phyloP scores from a whole-genome alignment of 2,113 vertebrate species.

The Poecilia latipinna region DNA sequence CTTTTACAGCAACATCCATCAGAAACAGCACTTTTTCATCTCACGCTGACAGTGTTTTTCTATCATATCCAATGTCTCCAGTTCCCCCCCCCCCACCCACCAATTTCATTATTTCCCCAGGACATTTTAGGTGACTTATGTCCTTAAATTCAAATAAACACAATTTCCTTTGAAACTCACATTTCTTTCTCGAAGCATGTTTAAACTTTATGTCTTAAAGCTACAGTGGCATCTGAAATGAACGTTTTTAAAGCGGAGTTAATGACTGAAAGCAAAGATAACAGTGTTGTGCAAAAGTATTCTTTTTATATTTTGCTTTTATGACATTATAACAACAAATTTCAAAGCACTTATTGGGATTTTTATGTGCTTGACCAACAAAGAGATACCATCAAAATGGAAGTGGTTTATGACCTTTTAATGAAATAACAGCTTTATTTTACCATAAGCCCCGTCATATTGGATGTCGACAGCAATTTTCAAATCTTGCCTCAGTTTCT shows the following conservation, averaged over 20 bases:
- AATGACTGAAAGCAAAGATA: slow-evolving; percentile 39
- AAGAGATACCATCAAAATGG: neutral
- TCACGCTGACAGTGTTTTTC: slow-evolving; percentile 6
- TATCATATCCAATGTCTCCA: neutral
- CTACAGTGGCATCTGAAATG: slow-evolving; percentile 17
- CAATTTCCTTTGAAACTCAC: neutral
- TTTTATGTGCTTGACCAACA: neutral
- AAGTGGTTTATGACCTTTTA: neutral
- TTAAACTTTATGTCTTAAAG: slow-evolving; percentile 9
- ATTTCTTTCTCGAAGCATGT: slow-evolving; percentile 25
- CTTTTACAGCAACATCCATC: slow-evolving; percentile 42
- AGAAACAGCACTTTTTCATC: neutral
- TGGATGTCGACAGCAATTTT: too few relatives aligned
- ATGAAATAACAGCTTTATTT: too few relatives aligned
- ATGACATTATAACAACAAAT: neutral
- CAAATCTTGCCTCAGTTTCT: too few relatives aligned
- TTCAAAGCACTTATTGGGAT: neutral
- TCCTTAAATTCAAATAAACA: slow-evolving; percentile 22
- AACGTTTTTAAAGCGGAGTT: slow-evolving; percentile 43
- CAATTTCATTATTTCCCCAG: slow-evolving; percentile 11
- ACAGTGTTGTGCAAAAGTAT: slow-evolving; percentile 10
- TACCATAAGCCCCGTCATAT: too few relatives aligned
- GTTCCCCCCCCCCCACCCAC: too few relatives aligned
- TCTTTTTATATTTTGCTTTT: neutral
- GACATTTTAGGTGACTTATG: slow-evolving; percentile 11